Evolutionary conservation across 2,797 vertebrate species (phyloP).

Genomic region (Prionace glauca): DNA sequence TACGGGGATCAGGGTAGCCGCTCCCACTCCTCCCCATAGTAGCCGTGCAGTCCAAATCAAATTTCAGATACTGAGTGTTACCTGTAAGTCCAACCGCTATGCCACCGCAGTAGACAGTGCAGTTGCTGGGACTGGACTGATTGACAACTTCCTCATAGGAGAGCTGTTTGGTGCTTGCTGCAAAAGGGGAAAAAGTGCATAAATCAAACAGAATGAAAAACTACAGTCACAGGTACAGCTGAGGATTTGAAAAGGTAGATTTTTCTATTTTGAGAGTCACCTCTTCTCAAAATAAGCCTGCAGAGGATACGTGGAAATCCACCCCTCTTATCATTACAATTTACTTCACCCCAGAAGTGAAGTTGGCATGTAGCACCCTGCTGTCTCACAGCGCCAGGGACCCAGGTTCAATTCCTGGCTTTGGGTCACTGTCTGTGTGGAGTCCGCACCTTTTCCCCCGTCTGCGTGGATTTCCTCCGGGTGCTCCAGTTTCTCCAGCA

Average conservation of each 20-base stretch:
- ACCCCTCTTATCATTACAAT: neutral
- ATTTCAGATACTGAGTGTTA: constrained; percentile 46
- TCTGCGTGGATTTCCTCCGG: no score
- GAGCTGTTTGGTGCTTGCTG: constrained; percentile 81
- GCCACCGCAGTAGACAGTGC: constrained; percentile 93
- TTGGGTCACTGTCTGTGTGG: no score
- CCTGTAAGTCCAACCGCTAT: constrained; percentile 89
- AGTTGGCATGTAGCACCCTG: no score
- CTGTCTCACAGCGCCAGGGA: no score
- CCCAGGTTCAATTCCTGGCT: no score
- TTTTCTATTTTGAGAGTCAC: neutral
- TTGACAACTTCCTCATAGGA: constrained; percentile 94
- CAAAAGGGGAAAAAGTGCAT: constrained; percentile 11
- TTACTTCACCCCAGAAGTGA: neutral
- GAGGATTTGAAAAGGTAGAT: no score
- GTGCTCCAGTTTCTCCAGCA: no score
- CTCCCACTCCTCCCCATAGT: neutral
- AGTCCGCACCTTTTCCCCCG: no score
- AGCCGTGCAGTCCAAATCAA: neutral
- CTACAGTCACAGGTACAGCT: no score
- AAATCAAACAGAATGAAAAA: neutral
- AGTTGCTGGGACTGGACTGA: constrained; percentile 95
- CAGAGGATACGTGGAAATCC: neutral
- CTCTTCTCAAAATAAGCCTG: neutral
- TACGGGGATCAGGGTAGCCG: no score